Base-by-base conservation (phyloP, 64 coral and sea anemone genomes). In the Acropora tenuis region DNA sequence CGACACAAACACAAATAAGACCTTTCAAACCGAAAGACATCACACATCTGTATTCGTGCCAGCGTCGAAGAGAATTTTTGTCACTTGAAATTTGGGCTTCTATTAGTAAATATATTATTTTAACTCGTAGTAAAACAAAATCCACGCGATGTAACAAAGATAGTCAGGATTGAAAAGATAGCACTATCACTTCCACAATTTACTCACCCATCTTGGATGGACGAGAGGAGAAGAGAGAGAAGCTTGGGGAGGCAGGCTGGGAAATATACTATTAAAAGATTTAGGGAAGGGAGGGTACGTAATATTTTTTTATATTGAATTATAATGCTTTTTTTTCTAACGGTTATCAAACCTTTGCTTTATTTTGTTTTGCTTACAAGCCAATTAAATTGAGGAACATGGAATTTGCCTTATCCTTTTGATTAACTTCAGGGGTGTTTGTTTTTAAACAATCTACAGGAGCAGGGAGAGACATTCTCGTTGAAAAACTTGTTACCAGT, bases 181-280 rank as follows among this genome's bases (percentile, higher is more conserved):
- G 44, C 50, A 72, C 47, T 11, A 49, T 3, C 15, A 44, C 17
- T 72, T 85, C n/a, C 9, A 20, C 45, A 0, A 0, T 2, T 50
- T 2, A 85, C 82, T 85, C 82, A 85, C 82, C 82, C 82, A 85
- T 85, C 82, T 85, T 85, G 82, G 45, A 85, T 43, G 63, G 65
- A 82, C 61, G 72, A 71, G 82, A 58, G 72, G 63, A 85, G 82
- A 85, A 85, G 65, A 85, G 82, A 16, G 48, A 43, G 5, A 72
- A 49, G 0, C 9, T 1, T 5, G 3, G 65, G 44, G 72, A 85
- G 68, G 82, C 43, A 85, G 5, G 17, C 82, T 85, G 82, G 82
- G 82, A 85, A 72, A 71, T 72, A 3, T 17, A 77, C 47, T n/a
- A 1, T 48, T 2, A 1, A n/a, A 63, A 13, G 16, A 7, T 44